Evolutionary conservation across 2,113 vertebrate species (phyloP), one percentile per base, ranked within the genome.

Genomic region (Brienomyrus brachyistius): DNA sequence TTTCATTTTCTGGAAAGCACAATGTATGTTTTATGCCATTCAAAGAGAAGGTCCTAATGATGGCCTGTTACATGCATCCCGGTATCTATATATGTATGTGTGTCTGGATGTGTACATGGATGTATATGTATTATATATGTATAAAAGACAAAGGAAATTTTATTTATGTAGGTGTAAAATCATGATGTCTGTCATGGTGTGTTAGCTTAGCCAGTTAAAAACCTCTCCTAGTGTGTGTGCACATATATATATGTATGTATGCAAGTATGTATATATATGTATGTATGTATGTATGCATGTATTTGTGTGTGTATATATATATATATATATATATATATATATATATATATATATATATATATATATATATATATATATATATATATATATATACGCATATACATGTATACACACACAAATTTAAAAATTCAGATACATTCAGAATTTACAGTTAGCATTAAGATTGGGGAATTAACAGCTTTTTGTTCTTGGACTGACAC

Each of bases 1-100:
- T 95, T 94, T 96, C 95, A 95, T 82, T 88, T 90, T 90, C 74
- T 94, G 95, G 27, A 90, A 90, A 77, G 66, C 50, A 40, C 91
- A 91, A 94, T 86, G 6, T 70, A 70, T 70, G 62, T 43, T 52
- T 62, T 86, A 47, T 45, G 85, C 43, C 19, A 51, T 86, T 90
- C 59, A 66, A 94, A 93, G 94, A 93, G 93, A 92, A 92, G 92
- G 92, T 91, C 91, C 94, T 94, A 94, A 84, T 85, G 77, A 54
- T 59, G 80, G 35, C 45, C 17, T 52, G 15, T 17, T 31, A 3
- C 11, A 51, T 31, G 88, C 21, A 59, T 51, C 23, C 56, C 56
- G 9, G 56, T n/a, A 43, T 47, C 62, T 70, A 19, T 19, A 19
- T 43, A 43, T 43, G 62, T 11, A 70, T 70, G n/a, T 70, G n/a